Conservation (phyloP, 2,113 vertebrate genomes). For the Pavo muticus region DNA sequence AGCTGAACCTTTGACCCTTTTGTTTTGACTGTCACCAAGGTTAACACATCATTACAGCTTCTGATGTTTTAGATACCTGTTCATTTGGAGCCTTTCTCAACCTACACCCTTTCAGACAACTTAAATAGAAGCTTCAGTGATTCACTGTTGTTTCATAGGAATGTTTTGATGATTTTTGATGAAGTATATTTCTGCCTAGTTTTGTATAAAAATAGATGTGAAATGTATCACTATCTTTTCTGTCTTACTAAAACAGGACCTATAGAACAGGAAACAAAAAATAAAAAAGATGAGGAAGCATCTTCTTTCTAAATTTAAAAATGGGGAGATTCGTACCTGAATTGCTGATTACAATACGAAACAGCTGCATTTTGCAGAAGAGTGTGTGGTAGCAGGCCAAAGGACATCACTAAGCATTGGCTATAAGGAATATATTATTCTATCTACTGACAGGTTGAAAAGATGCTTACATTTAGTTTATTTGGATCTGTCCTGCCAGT, state of each 20-base stretch:
- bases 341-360: neutral
- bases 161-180: neutral
- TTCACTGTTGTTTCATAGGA: neutral
- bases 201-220: neutral
- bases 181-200: neutral
- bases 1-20: conserved; percentile 41
- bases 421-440: neutral
- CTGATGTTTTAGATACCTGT: neutral
- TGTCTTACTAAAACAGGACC: neutral
- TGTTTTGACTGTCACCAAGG: conserved; percentile 40
- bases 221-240: neutral
- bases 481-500: neutral
- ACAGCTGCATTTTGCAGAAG: neutral
- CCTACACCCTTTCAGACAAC: neutral
- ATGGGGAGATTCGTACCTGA: fast-evolving
- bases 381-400: neutral
- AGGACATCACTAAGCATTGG: neutral
- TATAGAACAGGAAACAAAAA: neutral
- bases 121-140: neutral
- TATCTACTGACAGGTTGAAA: neutral
- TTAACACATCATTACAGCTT: conserved; percentile 41
- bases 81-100: neutral
- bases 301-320: neutral
- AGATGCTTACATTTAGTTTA: neutral
- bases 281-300: neutral